A percentile compares a stretch with the other conserved stretches of the same genome.
These are phyloP conservation scores for cattle (Bos taurus) DNA, from an alignment of 2,113 vertebrate species.

Conservation along the genomic window DNA sequence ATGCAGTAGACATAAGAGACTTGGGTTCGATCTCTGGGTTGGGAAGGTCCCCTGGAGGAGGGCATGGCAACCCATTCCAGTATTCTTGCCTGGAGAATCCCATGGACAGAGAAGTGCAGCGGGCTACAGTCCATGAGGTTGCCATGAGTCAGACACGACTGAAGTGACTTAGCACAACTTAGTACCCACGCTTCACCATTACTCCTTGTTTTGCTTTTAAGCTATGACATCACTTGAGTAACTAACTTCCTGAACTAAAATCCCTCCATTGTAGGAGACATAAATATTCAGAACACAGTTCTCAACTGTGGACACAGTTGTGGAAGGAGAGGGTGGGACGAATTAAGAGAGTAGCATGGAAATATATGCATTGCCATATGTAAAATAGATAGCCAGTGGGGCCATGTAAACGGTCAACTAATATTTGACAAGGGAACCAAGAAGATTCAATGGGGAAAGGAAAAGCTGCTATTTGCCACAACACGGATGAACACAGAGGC, in stretches of 20 bases:
- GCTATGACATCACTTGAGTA: not conserved
- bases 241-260: not conserved
- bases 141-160: not conserved
- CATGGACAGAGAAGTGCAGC: not conserved
- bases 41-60: not conserved
- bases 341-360: not conserved
- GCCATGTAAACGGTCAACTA: not conserved
- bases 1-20: not conserved
- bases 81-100: not conserved
- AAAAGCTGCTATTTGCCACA: not conserved
- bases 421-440: not conserved
- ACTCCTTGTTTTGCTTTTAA: not conserved
- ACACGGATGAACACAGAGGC: not conserved
- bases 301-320: not conserved
- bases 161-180: not conserved
- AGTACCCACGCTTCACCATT: not conserved
- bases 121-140: not conserved
- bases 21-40: not conserved
- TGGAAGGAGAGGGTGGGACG: not conserved
- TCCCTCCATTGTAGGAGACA: not conserved
- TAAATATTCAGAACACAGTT: not conserved
- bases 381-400: not conserved
- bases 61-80: not conserved
- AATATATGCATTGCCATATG: not conserved
- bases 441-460: not conserved